A percentile compares a stretch with the other conserved stretches of the same genome.
These are phyloP conservation scores for Cliona cf. orientalis DNA, from an alignment of 37 sponge, comb jelly and placozoan genomes.

Conservation along the genomic window DNA sequence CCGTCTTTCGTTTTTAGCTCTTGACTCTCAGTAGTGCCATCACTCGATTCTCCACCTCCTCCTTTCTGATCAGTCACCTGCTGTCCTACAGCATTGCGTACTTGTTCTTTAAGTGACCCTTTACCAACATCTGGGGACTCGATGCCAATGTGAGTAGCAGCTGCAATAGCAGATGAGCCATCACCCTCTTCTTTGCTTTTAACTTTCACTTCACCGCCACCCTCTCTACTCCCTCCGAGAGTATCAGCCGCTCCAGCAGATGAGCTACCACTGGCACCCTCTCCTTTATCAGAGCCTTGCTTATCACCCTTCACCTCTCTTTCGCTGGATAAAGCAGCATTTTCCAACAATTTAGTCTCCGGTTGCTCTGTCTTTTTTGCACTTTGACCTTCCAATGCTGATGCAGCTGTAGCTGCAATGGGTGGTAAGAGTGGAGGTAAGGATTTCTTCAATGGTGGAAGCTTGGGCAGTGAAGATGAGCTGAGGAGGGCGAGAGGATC, in stretches of 20 bases:
- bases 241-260: neutral
- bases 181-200: no score
- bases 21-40: no score
- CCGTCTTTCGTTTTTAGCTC: no score
- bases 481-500: neutral
- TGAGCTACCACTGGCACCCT: neutral
- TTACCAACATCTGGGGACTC: no score
- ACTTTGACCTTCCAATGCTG: neutral
- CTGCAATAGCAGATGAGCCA: no score
- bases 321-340: neutral
- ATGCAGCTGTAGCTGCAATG: neutral
- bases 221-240: neutral
- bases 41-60: no score
- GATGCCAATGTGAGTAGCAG: no score
- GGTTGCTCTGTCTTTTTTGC: neutral
- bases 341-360: no score
- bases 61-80: no score
- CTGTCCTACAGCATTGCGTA: no score
- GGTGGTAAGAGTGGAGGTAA: conserved; percentile 5
- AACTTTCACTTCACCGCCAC: neutral
- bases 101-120: no score
- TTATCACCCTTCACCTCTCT: neutral
- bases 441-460: neutral
- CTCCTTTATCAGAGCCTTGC: neutral
- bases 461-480: neutral